Evolutionary conservation across 2,113 vertebrate genomes (phyloP).

Genomic region (human (Homo sapiens)): DNA sequence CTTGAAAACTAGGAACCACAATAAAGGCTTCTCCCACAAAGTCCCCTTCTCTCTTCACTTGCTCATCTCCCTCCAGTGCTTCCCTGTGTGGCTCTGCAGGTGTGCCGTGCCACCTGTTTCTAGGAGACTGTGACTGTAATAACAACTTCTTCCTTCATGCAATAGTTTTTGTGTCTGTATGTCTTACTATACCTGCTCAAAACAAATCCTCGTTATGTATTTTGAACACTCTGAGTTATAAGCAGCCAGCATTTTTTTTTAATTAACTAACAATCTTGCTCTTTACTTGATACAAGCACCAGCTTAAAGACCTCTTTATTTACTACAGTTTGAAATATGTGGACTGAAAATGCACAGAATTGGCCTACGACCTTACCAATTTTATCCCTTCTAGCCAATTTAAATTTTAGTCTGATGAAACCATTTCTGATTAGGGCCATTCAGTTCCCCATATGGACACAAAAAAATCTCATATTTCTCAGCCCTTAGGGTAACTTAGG

Average conservation of each 20-base stretch:
- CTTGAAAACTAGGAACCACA: not conserved
- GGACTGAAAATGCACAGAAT: not conserved
- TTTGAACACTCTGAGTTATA: not conserved
- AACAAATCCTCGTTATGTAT: not conserved
- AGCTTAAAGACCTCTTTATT: not conserved
- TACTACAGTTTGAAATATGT: not conserved
- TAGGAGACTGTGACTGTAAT: not conserved
- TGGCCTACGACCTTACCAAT: too few species aligned
- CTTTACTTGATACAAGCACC: not conserved
- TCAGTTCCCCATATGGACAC: not conserved
- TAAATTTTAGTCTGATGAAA: not conserved
- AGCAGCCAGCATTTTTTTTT: not conserved
- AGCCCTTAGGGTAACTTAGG: not conserved
- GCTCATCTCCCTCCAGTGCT: not conserved
- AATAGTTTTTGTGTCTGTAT: not conserved
- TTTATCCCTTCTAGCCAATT: not conserved
- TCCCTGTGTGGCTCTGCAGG: accelerated
- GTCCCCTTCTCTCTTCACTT: not conserved
- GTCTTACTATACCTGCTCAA: not conserved
- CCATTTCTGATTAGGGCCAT: not conserved
- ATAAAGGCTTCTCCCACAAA: accelerated
- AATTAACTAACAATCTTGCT: not conserved
- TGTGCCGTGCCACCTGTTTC: not conserved
- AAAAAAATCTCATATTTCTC: not conserved
- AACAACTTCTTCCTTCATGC: not conserved